These are phyloP conservation scores for Carabus problematicus DNA, from an alignment of 2,888 invertebrate genomes.

Conservation along the genomic window DNA sequence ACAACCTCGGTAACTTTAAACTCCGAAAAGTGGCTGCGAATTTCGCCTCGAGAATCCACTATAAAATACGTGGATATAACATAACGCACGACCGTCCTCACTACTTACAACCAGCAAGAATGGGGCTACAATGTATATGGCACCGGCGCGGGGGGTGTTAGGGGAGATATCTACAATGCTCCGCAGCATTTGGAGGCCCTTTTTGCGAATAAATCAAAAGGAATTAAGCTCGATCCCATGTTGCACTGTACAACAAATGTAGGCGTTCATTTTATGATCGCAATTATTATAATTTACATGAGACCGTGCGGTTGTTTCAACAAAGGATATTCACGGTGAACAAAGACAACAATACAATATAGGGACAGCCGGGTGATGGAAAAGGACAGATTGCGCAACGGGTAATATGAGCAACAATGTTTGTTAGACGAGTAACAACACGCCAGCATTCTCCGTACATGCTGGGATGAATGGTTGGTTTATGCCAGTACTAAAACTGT, in stretches of 20 bases:
- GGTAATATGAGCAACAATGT: slow-evolving; percentile 26
- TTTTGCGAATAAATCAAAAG: slow-evolving; percentile 32
- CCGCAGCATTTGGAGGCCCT: neutral
- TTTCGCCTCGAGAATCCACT: too few species aligned
- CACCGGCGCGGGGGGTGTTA: too few species aligned
- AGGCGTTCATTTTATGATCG: slow-evolving; percentile 30
- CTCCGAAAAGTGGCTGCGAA: too few species aligned
- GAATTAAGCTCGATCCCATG: slow-evolving; percentile 27
- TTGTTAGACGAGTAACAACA: slow-evolving; percentile 6
- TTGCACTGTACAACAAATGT: slow-evolving; percentile 32
- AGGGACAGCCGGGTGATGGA: slow-evolving; percentile 8
- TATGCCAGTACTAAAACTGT: slow-evolving; percentile 19
- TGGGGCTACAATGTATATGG: too few species aligned
- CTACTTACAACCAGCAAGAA: too few species aligned
- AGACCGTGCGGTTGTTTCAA: slow-evolving; percentile 28
- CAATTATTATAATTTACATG: slow-evolving; percentile 36
- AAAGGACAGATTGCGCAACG: slow-evolving; percentile 1
- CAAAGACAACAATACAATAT: neutral
- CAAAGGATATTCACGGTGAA: slow-evolving; percentile 24
- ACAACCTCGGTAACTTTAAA: too few species aligned
- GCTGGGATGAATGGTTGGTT: slow-evolving; percentile 25
- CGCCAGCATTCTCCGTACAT: too few species aligned
- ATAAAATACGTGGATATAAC: too few species aligned
- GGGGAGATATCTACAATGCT: too few species aligned
- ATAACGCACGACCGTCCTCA: too few species aligned